Evolutionary conservation across 2,113 vertebrate species (phyloP).

Genomic region (Hiodon tergisus): DNA sequence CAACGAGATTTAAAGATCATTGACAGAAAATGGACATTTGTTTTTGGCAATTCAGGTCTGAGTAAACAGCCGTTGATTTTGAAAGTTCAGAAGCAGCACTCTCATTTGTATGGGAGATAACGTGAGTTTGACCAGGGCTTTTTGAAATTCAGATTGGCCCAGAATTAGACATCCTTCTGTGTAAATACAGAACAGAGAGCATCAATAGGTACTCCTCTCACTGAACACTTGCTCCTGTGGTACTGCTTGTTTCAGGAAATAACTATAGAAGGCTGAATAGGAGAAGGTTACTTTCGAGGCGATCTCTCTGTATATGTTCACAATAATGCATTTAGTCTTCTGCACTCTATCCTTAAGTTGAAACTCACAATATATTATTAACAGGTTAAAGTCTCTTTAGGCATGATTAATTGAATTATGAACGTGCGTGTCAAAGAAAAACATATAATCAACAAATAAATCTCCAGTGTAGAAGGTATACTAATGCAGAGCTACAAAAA

Average conservation of each 20-base stretch:
- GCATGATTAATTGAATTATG: background rate
- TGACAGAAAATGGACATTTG: no score
- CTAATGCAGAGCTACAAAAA: no score
- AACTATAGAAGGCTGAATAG: background rate
- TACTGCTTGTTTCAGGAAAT: background rate
- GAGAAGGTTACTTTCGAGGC: background rate
- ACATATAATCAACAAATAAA: no score
- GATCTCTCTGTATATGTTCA: background rate
- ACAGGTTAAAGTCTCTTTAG: background rate
- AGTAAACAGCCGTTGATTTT: no score
- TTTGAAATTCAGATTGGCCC: background rate
- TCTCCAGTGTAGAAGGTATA: no score
- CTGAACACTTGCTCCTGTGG: background rate
- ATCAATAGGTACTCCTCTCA: background rate
- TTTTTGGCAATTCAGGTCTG: no score
- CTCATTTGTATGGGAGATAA: conserved; percentile 7
- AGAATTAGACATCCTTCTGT: background rate
- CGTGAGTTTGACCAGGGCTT: background rate
- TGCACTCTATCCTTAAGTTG: no score
- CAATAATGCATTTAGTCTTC: background rate
- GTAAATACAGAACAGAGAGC: conserved; percentile 8
- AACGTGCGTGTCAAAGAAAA: background rate
- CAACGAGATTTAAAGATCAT: no score
- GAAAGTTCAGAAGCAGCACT: background rate
- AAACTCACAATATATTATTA: background rate